Conservation (phyloP, 2,113 vertebrate genomes). For the Numida meleagris region DNA sequence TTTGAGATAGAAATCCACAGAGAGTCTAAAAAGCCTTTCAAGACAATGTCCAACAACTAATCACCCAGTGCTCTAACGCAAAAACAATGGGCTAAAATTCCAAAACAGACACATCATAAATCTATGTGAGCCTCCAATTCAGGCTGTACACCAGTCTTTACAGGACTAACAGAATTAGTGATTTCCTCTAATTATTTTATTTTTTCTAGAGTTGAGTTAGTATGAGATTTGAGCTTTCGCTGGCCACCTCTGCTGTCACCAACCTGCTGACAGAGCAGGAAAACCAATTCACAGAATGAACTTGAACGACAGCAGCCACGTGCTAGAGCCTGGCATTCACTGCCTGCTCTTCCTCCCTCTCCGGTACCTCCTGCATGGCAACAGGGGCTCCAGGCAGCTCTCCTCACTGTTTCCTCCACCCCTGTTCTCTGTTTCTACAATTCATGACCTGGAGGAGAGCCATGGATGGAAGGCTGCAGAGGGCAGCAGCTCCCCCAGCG, state of each 20-base stretch:
- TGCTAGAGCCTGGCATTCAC: neutral
- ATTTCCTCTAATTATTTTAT: neutral
- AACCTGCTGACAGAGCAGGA: neutral
- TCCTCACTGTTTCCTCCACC: neutral
- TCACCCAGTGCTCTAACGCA: neutral
- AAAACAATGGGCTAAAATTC: neutral
- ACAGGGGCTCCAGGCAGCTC: neutral
- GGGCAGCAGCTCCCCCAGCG: neutral
- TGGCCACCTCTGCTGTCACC: neutral
- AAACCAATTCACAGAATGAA: neutral
- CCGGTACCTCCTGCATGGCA: neutral
- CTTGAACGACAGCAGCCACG: neutral
- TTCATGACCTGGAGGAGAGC: neutral
- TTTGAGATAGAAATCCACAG: neutral
- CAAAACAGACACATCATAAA: neutral
- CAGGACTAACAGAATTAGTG: neutral
- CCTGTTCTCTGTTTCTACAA: neutral
- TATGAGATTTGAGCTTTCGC: neutral
- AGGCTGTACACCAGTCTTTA: neutral
- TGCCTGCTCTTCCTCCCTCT: neutral
- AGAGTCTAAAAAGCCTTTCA: neutral
- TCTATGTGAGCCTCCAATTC: neutral
- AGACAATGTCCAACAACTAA: neutral
- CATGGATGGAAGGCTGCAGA: fast-evolving
- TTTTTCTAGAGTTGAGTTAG: neutral